Conservation (phyloP, 2,113 vertebrate species). For the Ranitomeya variabilis region DNA sequence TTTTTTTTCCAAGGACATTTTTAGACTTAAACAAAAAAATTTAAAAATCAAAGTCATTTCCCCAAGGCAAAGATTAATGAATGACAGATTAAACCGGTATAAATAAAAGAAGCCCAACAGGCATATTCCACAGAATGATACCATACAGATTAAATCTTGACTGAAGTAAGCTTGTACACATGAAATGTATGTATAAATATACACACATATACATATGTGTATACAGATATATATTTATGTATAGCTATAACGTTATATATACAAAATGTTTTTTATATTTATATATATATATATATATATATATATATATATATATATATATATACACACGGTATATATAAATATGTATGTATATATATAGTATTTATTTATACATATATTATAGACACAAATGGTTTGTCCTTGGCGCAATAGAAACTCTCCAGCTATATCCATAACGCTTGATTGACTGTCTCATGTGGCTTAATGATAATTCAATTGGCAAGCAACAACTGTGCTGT, state of each 20-base stretch:
- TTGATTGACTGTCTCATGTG: constrained; percentile 71
- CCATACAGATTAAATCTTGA: constrained; percentile 70
- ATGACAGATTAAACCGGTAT: constrained; percentile 72
- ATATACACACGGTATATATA: not conserved
- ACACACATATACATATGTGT: not conserved
- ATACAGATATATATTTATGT: not conserved
- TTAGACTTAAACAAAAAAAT: constrained; percentile 70
- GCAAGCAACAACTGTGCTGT: constrained; percentile 69
- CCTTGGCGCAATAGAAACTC: constrained; percentile 62
- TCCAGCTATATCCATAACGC: constrained; percentile 65
- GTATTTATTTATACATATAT: not conserved
- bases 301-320: no score
- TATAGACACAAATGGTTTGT: constrained; percentile 60
- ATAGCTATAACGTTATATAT: no score
- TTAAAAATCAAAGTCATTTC: constrained; percentile 78
- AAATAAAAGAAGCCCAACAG: constrained; percentile 71
- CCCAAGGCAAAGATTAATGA: constrained; percentile 72
- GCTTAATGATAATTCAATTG: constrained; percentile 76
- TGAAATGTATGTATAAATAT: constrained; percentile 50
- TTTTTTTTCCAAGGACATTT: constrained; percentile 71
- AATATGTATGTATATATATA: not conserved
- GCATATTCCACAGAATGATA: constrained; percentile 72
- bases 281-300: no score
- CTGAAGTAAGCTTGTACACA: constrained; percentile 64
- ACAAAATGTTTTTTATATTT: no score